A percentile compares a stretch with the other conserved stretches of the same genome.
Evolutionary conservation across 2,888 invertebrate genomes (phyloP).

Genomic region (Seira musarum): DNA sequence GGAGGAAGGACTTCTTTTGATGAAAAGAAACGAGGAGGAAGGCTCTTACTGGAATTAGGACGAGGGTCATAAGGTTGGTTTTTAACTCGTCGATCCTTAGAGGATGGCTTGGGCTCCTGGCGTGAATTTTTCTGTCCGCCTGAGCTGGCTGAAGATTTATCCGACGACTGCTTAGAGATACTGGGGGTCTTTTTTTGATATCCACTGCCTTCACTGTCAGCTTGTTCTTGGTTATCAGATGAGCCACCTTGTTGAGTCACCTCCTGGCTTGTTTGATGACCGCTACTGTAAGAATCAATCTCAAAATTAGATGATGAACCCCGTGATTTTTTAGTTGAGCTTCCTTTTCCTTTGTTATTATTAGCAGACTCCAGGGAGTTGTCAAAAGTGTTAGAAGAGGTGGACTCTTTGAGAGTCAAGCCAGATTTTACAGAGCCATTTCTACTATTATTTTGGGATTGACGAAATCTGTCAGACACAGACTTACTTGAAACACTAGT

Average conservation of each 20-base stretch:
- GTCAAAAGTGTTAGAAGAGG: constrained; percentile 49
- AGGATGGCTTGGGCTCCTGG: not conserved
- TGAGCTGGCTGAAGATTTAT: not conserved
- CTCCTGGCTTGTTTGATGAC: constrained; percentile 20
- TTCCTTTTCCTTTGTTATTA: constrained; percentile 59
- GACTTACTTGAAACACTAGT: constrained; percentile 25
- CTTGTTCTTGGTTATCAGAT: constrained; percentile 41
- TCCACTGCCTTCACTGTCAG: constrained; percentile 44
- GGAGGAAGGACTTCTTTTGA: constrained; percentile 36
- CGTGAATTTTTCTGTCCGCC: not conserved
- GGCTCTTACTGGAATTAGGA: constrained; percentile 53
- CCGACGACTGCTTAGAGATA: not conserved
- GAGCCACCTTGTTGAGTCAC: constrained; percentile 24
- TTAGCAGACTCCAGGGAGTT: constrained; percentile 57
- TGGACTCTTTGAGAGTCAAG: constrained; percentile 28
- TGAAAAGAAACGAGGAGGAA: constrained; percentile 54
- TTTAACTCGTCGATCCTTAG: constrained; percentile 59
- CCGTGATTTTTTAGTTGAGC: not conserved
- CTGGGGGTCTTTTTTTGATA: constrained; percentile 36
- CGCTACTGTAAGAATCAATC: constrained; percentile 52
- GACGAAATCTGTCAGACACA: constrained; percentile 48
- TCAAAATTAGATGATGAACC: constrained; percentile 45
- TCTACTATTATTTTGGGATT: constrained; percentile 44
- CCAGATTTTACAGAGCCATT: constrained; percentile 41
- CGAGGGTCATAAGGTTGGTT: constrained; percentile 67